Evolutionary conservation across 1,140 invertebrate species (phyloP).

Genomic region (Periplaneta americana): DNA sequence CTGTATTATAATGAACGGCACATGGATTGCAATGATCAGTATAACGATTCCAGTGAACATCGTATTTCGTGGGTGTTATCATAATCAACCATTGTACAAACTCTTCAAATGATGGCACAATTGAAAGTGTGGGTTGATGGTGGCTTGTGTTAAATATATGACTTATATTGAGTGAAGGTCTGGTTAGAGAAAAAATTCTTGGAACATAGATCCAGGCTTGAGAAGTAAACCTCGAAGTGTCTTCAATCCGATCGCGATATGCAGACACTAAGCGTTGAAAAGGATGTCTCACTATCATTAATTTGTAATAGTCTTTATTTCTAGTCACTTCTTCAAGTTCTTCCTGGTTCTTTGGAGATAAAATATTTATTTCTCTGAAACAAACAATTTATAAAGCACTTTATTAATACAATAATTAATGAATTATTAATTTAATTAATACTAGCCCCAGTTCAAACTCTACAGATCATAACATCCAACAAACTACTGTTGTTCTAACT

Average conservation of each 20-base stretch:
- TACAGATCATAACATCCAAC: too few relatives aligned
- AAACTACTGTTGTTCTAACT: too few relatives aligned
- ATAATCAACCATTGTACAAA: slow-evolving; percentile 36
- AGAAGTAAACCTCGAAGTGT: slow-evolving; percentile 36
- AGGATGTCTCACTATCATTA: slow-evolving; percentile 44
- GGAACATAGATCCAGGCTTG: slow-evolving; percentile 38
- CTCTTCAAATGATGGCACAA: slow-evolving; percentile 40
- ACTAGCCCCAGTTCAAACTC: too few relatives aligned
- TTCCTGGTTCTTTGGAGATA: slow-evolving; percentile 27
- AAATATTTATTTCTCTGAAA: slow-evolving; percentile 33
- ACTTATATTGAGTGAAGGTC: slow-evolving; percentile 31
- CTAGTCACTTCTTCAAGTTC: slow-evolving; percentile 26
- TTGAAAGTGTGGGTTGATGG: slow-evolving; percentile 37
- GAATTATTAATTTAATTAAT: too few relatives aligned
- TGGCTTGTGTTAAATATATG: slow-evolving; percentile 34
- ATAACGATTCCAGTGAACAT: slow-evolving; percentile 39
- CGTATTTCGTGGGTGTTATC: slow-evolving; percentile 29
- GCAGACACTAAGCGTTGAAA: slow-evolving; percentile 46
- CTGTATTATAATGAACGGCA: slow-evolving; percentile 32
- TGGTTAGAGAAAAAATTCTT: slow-evolving; percentile 37
- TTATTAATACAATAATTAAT: too few relatives aligned
- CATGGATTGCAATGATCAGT: slow-evolving; percentile 37
- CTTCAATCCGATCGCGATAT: slow-evolving; percentile 44
- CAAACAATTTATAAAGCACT: too few relatives aligned
- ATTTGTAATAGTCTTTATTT: slow-evolving; percentile 32